Evolutionary conservation across 1,140 invertebrate genomes (phyloP), one percentile per base, ranked within the genome.

Genomic region (Luehdorfia chinensis): DNA sequence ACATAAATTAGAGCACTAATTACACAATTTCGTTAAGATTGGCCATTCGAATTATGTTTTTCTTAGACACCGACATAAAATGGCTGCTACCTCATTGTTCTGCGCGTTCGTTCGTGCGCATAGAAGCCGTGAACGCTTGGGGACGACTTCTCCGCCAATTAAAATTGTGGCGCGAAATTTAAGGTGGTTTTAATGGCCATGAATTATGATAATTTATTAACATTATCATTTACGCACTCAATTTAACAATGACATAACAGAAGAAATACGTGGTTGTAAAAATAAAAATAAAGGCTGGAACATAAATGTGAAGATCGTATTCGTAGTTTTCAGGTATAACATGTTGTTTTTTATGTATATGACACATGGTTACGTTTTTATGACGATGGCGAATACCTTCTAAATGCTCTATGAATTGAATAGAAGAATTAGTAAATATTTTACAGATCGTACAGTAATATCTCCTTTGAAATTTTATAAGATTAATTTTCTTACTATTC

Each of bases 21-120:
- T 84, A 86, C 83, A 86, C 79, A 87, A 86, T 87, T 85, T 85
- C 55, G 75, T 79, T 83, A 87, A 87, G 75, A 87, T 85, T 87
- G 79, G 81, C 81, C 85, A 87, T 87, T 87, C 81, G 85, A 85
- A 87, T 84, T 87, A 87, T 87, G 85, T 87, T 87, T 87, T 87
- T 87, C 84, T 87, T 84, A 79, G 75, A 71, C 85, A 85, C 79
- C 81, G 80, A 87, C 73, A 87, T 87, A 87, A 87, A 85, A 87
- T 87, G 85, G 85, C 85, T 84, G 85, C 83, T 87, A 87, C 81
- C 84, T 86, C 80, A 85, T 84, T 85, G 84, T 84, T 85, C 79
- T 87, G 84, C 84, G 84, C 84, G 81, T 74, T 86, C 75, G 83
- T 85, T 85, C 83, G 80, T 86, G 84, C 84, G 84, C 84, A 87